Percentiles rank a stretch among this genome's conserved stretches.
phyloP scores from a whole-genome alignment of 2,888 invertebrate genomes.

The Pediacus dermestoides region DNA sequence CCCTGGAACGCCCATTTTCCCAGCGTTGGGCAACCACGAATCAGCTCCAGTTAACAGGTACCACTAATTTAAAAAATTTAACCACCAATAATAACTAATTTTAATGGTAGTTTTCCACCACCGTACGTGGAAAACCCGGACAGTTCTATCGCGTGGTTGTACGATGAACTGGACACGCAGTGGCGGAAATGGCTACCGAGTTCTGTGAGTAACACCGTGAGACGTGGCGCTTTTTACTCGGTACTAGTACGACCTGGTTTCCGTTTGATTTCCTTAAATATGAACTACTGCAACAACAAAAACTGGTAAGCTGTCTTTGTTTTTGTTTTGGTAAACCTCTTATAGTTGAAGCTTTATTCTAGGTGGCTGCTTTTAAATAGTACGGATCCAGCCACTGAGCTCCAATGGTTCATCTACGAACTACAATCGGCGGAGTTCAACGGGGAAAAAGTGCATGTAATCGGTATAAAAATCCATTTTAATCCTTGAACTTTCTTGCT shows the following conservation, averaged over 20 bases:
- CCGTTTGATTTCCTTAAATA: slow-evolving; percentile 89
- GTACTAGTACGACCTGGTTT: slow-evolving; percentile 86
- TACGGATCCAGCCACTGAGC: slow-evolving; percentile 91
- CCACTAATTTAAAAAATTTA: slow-evolving; percentile 1
- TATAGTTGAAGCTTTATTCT: too few relatives aligned
- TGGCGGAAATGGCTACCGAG: slow-evolving; percentile 92
- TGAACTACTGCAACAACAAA: slow-evolving; percentile 94
- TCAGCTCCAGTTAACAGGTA: slow-evolving; percentile 92
- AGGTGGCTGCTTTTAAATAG: slow-evolving; percentile 91
- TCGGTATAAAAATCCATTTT: slow-evolving; percentile 53
- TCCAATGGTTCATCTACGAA: slow-evolving; percentile 94
- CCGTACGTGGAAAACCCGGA: slow-evolving; percentile 78
- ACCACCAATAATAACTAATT: too few relatives aligned
- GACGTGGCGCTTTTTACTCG: slow-evolving; percentile 88
- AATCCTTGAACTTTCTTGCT: background rate
- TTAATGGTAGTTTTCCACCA: slow-evolving; percentile 70
- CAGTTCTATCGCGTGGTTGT: slow-evolving; percentile 86
- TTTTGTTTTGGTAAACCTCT: background rate
- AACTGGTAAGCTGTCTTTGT: slow-evolving; percentile 83
- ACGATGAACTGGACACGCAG: slow-evolving; percentile 81
- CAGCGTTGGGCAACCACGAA: slow-evolving; percentile 95
- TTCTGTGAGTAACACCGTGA: slow-evolving; percentile 80
- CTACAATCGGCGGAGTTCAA: slow-evolving; percentile 91
- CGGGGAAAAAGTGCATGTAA: slow-evolving; percentile 94
- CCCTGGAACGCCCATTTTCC: slow-evolving; percentile 89